Percentiles rank a stretch among this genome's conserved stretches.
Conservation (phyloP, 2,888 invertebrate genomes). For the Microctonus hyperodae region DNA sequence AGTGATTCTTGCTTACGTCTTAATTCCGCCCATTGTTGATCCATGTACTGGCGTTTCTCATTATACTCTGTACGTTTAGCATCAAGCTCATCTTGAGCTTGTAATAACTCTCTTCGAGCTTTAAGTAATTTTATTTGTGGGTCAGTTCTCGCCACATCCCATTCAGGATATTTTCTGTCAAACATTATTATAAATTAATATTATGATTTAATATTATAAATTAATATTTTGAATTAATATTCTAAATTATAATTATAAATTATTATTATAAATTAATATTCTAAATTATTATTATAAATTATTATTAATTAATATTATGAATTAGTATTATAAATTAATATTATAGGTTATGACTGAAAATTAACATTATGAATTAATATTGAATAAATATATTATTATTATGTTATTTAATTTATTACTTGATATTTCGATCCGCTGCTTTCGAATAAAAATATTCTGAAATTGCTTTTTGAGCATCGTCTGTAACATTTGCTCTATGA, state of each 20-base stretch:
- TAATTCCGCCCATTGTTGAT: conserved; percentile 68
- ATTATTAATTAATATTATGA: too few species aligned
- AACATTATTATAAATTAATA: conserved; percentile 2
- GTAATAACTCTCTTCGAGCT: conserved; percentile 66
- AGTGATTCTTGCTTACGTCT: conserved; percentile 66
- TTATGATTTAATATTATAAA: too few species aligned
- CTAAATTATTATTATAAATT: too few species aligned
- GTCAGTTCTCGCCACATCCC: conserved; percentile 68
- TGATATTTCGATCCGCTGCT: conserved; percentile 65
- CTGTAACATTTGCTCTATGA: conserved; percentile 41
- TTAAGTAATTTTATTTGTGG: conserved; percentile 68
- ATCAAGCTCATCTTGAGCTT: conserved; percentile 65
- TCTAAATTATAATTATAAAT: too few species aligned
- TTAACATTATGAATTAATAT: too few species aligned
- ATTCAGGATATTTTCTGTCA: conserved; percentile 69
- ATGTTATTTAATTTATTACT: conserved; percentile 57
- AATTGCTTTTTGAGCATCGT: conserved; percentile 64
- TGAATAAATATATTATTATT: conserved; percentile 25
- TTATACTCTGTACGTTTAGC: conserved; percentile 64
- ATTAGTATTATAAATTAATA: too few species aligned
- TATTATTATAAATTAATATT: neutral
- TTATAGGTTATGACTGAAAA: too few species aligned
- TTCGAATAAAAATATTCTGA: conserved; percentile 67
- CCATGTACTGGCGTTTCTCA: conserved; percentile 63
- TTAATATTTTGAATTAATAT: too few species aligned